Evolutionary conservation across 2,113 vertebrate genomes (phyloP).

Genomic region (Equus quagga): DNA sequence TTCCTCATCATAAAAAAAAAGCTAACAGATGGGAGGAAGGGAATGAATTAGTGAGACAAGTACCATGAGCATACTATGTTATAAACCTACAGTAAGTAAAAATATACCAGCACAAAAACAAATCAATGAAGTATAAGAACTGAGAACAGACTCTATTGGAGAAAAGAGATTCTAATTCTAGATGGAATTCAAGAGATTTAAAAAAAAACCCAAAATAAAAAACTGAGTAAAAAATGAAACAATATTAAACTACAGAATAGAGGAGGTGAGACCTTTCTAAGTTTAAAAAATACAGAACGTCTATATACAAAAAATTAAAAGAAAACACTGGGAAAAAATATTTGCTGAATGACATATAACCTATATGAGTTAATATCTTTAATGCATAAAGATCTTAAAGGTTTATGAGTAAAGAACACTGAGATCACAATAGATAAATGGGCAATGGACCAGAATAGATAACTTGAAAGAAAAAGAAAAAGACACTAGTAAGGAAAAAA

Average conservation of each 20-base stretch:
- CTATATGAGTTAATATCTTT: neutral
- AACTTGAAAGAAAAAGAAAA: neutral
- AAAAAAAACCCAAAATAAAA: neutral
- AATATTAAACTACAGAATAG: neutral
- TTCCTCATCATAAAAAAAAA: neutral
- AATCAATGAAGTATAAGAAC: neutral
- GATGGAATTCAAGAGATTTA: neutral
- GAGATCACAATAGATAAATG: neutral
- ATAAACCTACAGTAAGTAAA: neutral
- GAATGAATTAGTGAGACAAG: neutral
- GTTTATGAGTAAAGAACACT: neutral
- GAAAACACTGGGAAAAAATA: constrained; percentile 9
- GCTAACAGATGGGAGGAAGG: neutral
- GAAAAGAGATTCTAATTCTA: constrained; percentile 11
- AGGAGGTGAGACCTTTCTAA: neutral
- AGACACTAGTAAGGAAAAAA: neutral
- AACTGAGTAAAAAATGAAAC: neutral
- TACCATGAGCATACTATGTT: neutral
- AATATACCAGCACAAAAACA: neutral
- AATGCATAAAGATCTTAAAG: constrained; percentile 32
- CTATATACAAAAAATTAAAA: neutral
- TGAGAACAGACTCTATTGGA: neutral
- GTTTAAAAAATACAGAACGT: neutral
- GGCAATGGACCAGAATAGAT: neutral
- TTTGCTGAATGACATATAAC: constrained; percentile 14